Base-by-base conservation (phyloP, 2,113 vertebrate genomes). In the Aplodontia rufa region DNA sequence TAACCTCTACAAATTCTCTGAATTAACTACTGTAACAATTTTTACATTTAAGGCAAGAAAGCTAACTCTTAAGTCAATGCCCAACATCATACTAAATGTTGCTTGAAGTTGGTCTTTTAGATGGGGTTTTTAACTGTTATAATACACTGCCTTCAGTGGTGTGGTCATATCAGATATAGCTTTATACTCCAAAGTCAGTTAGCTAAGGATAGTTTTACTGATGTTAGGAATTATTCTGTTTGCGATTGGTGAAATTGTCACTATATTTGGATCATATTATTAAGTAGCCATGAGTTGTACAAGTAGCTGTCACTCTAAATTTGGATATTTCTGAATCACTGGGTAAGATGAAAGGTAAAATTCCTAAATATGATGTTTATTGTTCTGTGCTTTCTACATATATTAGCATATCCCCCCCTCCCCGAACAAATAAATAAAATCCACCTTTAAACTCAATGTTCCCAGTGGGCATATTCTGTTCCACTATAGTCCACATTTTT, bases 381-480 rank as follows among this genome's bases (percentile, higher is more conserved):
- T 81, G 26, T 47, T 8, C 28, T 88, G 0, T 28, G 68, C 32
- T 60, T 92, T 71, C 24, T 84, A 62, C 3, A 49, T 75, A 37
- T 66, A 62, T 78, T 90, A 90, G 42, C 83, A 71, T 37, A 89
- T 90, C 53, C 95, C 47, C 14, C 92, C 62, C 16, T 24, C 58
- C 62, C 11, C 71, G 68, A 95, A 74, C 49, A 91, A 89, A 86
- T 79, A 90, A 94, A 58, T 85, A 88, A 96, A 89, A 90, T 75
- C 14, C 20, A 16, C 62, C 85, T 93, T 72, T 49, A 78, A 92
- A 60, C 37, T 2, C 3, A 37, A 35, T 37, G 55, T 92, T 95
- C 26, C 72, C 37, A 49, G 9, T 32, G 49, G 58, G 66, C 30
- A 71, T 84, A 60, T 5, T 88, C 72, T 92, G 6, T 62, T 96